Evolutionary conservation across 2,888 invertebrate species (phyloP).

Genomic region (Drosophila subquinaria): DNA sequence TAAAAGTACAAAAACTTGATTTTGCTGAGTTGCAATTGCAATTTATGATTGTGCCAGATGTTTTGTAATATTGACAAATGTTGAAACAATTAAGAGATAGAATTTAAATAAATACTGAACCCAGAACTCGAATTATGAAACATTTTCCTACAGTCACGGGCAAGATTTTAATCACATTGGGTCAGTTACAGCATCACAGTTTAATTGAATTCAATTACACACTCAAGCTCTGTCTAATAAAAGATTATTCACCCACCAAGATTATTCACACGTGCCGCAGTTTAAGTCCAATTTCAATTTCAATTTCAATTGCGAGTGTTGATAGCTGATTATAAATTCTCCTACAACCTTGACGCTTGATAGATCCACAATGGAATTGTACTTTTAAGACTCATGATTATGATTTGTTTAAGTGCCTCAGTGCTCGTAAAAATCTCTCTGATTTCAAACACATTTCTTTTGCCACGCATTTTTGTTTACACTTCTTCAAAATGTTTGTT

Average conservation of each 20-base stretch:
- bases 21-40: constrained; percentile 31
- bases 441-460: constrained; percentile 47
- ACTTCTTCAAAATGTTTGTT: constrained; percentile 3
- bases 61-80: neutral
- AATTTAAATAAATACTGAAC: neutral
- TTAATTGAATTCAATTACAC: neutral
- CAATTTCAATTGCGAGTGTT: neutral
- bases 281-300: neutral
- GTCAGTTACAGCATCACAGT: neutral
- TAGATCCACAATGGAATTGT: constrained; percentile 20
- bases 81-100: no score
- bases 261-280: constrained; percentile 1
- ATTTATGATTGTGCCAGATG: constrained; percentile 10
- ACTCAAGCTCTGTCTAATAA: neutral
- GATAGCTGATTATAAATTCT: constrained; percentile 11
- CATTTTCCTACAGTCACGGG: neutral
- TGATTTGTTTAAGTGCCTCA: constrained; percentile 31
- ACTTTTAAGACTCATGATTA: constrained; percentile 17
- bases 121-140: neutral
- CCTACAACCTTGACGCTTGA: constrained; percentile 30
- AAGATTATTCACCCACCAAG: neutral
- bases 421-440: constrained; percentile 9
- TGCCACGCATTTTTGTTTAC: constrained; percentile 21
- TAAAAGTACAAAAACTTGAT: constrained; percentile 26
- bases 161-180: neutral